phyloP scores from a whole-genome alignment of 2,888 invertebrate species.

The Bellardia pandia region DNA sequence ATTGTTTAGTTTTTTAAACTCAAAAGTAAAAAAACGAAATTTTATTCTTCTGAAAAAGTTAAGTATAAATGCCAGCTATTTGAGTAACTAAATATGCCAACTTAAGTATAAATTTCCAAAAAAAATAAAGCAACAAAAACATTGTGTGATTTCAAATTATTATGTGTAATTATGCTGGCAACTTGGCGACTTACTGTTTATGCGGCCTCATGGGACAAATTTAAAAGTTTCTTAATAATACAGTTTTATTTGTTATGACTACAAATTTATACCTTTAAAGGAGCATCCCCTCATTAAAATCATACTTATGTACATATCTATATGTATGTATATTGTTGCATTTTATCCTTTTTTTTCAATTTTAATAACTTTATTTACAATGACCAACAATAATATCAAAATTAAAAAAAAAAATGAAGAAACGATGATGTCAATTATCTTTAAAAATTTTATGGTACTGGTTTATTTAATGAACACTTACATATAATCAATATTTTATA shows the following conservation, averaged over 20 bases:
- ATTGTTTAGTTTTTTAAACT: too few relatives aligned
- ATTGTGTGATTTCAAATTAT: conserved; percentile 33
- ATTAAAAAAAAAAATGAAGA: conserved; percentile 20
- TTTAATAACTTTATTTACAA: conserved; percentile 58
- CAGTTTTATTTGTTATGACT: conserved; percentile 39
- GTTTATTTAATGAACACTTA: conserved; percentile 53
- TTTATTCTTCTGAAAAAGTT: too few relatives aligned
- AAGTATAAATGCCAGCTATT: too few relatives aligned
- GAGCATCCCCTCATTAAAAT: conserved; percentile 37
- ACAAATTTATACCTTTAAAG: conserved; percentile 46
- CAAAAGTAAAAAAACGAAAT: too few relatives aligned
- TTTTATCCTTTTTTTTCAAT: neutral
- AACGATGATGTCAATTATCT: conserved; percentile 39
- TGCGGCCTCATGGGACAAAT: conserved; percentile 43
- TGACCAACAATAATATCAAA: neutral
- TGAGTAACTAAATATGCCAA: too few relatives aligned
- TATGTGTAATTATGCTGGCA: conserved; percentile 2
- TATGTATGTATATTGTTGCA: neutral
- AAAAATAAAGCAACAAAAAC: neutral
- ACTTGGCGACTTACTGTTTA: neutral
- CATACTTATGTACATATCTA: neutral
- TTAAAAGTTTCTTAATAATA: conserved; percentile 51
- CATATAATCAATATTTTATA: neutral
- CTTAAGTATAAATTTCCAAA: too few relatives aligned
- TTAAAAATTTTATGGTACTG: conserved; percentile 53